phyloP scores from a whole-genome alignment of 2,113 vertebrate species.

The Ammodytes dubius region DNA sequence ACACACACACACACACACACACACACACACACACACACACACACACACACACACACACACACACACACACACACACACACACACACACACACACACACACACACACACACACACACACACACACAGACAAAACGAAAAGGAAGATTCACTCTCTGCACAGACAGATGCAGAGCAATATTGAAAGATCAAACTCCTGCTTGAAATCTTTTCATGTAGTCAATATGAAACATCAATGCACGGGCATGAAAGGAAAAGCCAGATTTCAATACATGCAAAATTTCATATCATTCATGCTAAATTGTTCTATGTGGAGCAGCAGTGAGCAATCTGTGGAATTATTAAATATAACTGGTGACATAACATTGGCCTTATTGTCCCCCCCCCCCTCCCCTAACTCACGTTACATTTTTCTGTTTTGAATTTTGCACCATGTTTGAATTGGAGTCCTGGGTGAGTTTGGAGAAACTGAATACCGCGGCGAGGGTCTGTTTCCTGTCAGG shows the following conservation, averaged over 20 bases:
- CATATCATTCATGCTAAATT: slow-evolving; percentile 12
- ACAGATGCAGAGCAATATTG: neutral
- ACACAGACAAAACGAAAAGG: slow-evolving; percentile 35
- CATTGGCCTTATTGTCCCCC: slow-evolving; percentile 65
- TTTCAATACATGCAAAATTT: slow-evolving; percentile 16
- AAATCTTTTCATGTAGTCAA: slow-evolving; percentile 24
- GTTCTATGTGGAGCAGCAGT: slow-evolving; percentile 46
- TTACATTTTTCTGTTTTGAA: slow-evolving; percentile 68
- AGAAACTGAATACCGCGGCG: slow-evolving; percentile 69
- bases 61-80: too few species aligned
- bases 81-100: too few species aligned
- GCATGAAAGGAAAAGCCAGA: neutral
- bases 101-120: slow-evolving; percentile 13
- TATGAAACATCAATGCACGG: neutral
- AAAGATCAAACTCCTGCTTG: slow-evolving; percentile 16
- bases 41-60: neutral
- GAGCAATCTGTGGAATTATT: slow-evolving; percentile 34
- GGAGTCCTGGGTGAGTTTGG: slow-evolving; percentile 55
- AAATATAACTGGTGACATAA: slow-evolving; percentile 60
- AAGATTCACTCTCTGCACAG: slow-evolving; percentile 5
- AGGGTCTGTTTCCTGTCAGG: slow-evolving; percentile 78
- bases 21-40: slow-evolving; percentile 38
- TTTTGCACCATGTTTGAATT: slow-evolving; percentile 72
- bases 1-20: too few species aligned
- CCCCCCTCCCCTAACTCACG: slow-evolving; percentile 15